These are phyloP conservation scores for Acromyrmex charruanus DNA, from an alignment of 1,140 invertebrate species.

Conservation along the genomic window DNA sequence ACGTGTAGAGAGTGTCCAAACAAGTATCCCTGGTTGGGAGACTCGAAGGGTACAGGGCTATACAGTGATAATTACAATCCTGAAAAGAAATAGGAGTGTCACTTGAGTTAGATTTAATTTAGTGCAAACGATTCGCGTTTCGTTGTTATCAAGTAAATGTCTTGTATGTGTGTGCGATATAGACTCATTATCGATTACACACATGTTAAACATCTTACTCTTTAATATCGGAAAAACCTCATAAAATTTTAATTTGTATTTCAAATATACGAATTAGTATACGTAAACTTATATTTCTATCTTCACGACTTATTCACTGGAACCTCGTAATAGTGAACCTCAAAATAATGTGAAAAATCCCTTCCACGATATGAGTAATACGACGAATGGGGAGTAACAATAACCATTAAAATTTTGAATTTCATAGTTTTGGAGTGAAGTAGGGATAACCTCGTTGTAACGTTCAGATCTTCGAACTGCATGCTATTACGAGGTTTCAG, in stretches of 20 bases:
- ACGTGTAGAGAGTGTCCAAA: conserved; percentile 95
- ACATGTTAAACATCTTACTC: conserved; percentile 4
- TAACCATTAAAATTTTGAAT: no score
- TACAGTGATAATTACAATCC: conserved; percentile 93
- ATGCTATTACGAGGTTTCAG: no score
- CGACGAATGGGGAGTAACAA: no score
- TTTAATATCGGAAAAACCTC: conserved; percentile 12
- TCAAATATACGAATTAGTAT: conserved; percentile 14
- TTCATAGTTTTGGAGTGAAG: no score
- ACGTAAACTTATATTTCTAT: conserved; percentile 29
- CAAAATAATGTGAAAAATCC: no score
- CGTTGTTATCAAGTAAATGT: conserved; percentile 59
- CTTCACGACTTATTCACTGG: background rate
- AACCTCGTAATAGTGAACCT: no score
- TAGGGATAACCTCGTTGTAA: no score
- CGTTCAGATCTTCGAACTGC: no score
- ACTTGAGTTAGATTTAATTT: conserved; percentile 62
- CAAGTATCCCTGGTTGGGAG: conserved; percentile 95
- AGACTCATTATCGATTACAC: conserved; percentile 15
- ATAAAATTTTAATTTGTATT: conserved; percentile 34
- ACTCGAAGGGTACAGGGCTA: conserved; percentile 93
- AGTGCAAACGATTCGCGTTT: conserved; percentile 54
- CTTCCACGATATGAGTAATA: no score
- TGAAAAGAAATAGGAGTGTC: conserved; percentile 86
- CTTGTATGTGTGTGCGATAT: conserved; percentile 39